These are phyloP conservation scores for Orycteropus afer DNA, from an alignment of 2,113 vertebrate species.

Conservation along the genomic window DNA sequence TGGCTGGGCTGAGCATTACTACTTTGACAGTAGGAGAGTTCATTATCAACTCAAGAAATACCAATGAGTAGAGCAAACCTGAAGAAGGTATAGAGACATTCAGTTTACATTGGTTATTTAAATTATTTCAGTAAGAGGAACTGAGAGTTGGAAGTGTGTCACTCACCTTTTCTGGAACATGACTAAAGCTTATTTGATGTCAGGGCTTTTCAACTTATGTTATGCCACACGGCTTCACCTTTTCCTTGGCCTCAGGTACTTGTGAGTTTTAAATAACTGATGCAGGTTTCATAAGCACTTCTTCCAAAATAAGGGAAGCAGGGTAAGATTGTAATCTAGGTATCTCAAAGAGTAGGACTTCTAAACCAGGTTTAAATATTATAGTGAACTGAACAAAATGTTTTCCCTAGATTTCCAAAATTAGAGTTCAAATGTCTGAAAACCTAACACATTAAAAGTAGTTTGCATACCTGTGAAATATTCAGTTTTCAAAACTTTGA, in stretches of 20 bases:
- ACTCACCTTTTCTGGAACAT: neutral
- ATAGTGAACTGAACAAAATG: neutral
- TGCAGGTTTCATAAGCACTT: neutral
- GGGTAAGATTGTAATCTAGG: neutral
- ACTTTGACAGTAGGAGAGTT: neutral
- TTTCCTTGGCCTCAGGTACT: neutral
- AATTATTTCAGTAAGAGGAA: neutral
- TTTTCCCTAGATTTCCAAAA: conserved; percentile 48
- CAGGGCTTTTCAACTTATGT: neutral
- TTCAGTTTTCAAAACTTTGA: neutral
- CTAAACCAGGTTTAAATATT: conserved; percentile 10
- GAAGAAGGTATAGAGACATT: neutral
- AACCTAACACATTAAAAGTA: conserved; percentile 17
- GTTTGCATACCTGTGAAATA: conserved; percentile 2
- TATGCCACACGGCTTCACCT: neutral
- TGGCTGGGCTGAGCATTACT: neutral
- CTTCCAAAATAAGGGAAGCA: neutral
- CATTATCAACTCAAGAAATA: neutral
- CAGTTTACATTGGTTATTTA: neutral
- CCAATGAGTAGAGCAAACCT: neutral
- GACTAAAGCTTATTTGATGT: neutral
- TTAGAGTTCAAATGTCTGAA: neutral
- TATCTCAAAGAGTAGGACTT: neutral
- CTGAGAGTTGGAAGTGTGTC: neutral
- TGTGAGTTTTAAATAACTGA: conserved; percentile 20